Evolutionary conservation across 2,113 vertebrate genomes (phyloP), one percentile per base, ranked within the genome.

Genomic region (Emydocephalus ijimae): DNA sequence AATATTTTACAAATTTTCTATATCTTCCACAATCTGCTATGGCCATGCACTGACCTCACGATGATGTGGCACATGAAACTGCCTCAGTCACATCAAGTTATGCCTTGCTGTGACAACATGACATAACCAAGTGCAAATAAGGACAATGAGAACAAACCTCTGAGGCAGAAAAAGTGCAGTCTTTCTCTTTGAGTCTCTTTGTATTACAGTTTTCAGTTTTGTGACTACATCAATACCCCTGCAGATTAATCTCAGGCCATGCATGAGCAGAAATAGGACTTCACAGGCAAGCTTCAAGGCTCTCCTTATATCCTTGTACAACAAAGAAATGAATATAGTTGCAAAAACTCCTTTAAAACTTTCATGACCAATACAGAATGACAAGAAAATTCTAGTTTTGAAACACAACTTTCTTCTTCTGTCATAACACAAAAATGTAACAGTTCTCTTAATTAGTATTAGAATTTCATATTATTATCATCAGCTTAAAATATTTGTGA

Each of bases 41-140:
- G n/a, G 14, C 81, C 93, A 94, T 95, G 57, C 89, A 95, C 94
- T 92, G 95, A 95, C 94, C 96, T 94, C 93, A 5, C 93, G 45
- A 92, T 89, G 95, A 96, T 96, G 95, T 95, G 95, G 96, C 96
- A 95, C 95, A 95, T 89, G 95, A 96, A 96, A 94, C 93, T 95
- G 95, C 95, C 96, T 94, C 96, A 97, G 96, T 96, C 96, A 96
- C 95, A 96, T 97, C 95, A 24, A 87, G 95, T 96, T 96, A 96
- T 89, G 88, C 95, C 95, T 91, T 4, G 91, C 93, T 94, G 93
- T 88, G 93, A 48, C 26, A 93, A 95, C 92, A 92, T 96, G 96
- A 96, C 95, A 97, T 95, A 95, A 95, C 95, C 96, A 95, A 81
- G 96, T 97, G 96, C 96, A 97, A 59, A 93, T 95, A 91, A 97